Evolutionary conservation across 2,888 invertebrate genomes (phyloP).

Genomic region (Apeira syringaria): DNA sequence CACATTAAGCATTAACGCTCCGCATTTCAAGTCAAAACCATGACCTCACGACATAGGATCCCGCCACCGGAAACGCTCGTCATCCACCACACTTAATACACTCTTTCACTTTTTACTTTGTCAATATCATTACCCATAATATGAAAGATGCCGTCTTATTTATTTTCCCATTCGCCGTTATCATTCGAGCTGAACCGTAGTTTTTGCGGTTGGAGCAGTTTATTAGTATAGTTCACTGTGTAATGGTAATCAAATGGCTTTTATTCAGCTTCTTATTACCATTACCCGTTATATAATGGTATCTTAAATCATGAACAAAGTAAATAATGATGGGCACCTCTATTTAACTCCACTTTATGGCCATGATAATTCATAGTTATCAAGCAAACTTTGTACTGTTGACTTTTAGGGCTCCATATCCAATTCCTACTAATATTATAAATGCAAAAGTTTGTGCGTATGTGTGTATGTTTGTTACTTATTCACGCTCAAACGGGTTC

Average conservation of each 20-base stretch:
- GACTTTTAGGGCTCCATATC: too few species aligned
- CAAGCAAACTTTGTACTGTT: too few species aligned
- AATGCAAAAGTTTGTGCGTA: too few species aligned
- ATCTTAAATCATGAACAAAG: conserved; percentile 41
- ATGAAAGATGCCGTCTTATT: conserved; percentile 65
- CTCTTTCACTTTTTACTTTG: conserved; percentile 39
- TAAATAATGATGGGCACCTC: conserved; percentile 35
- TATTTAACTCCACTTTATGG: conserved; percentile 13
- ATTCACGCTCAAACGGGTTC: too few species aligned
- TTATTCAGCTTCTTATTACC: conserved; percentile 56
- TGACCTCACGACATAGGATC: conserved; percentile 28
- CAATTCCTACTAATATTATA: too few species aligned
- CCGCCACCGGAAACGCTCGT: conserved; percentile 48
- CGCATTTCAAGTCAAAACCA: conserved; percentile 25
- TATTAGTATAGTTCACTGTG: conserved; percentile 61
- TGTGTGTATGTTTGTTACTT: too few species aligned
- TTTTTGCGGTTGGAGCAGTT: conserved; percentile 62
- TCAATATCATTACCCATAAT: conserved; percentile 63
- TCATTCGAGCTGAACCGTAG: conserved; percentile 66
- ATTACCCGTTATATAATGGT: conserved; percentile 48
- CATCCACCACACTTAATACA: conserved; percentile 47
- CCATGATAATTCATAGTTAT: conserved; percentile 10
- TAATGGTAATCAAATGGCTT: conserved; percentile 59
- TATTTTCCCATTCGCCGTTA: conserved; percentile 66
- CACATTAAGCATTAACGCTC: conserved; percentile 19